phyloP scores from a whole-genome alignment of 1,140 invertebrate genomes.

The Diachasmimorpha longicaudata region DNA sequence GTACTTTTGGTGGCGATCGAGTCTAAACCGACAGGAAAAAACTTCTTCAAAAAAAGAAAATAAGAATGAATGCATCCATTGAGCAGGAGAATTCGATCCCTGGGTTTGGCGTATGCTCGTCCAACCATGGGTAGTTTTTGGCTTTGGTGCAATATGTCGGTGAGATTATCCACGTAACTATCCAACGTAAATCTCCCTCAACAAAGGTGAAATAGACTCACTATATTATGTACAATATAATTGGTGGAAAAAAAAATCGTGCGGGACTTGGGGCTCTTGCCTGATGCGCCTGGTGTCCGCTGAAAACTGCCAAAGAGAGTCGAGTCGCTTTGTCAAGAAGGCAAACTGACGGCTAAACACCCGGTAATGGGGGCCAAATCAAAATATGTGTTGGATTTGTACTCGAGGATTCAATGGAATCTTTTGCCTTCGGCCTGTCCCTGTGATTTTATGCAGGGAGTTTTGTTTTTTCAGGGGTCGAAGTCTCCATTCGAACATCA shows the following conservation, averaged over 20 bases:
- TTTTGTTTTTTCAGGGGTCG: background rate
- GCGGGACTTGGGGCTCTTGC: background rate
- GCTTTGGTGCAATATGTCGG: conserved; percentile 55
- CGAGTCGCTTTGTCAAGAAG: conserved; percentile 62
- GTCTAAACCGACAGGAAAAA: conserved; percentile 8
- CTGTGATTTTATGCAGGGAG: background rate
- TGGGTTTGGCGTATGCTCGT: conserved; percentile 42
- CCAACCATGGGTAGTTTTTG: conserved; percentile 45
- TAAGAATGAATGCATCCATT: background rate
- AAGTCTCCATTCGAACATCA: background rate
- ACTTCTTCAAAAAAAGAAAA: background rate
- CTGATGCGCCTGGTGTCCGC: background rate
- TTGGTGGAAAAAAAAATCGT: background rate
- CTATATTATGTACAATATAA: conserved; percentile 4
- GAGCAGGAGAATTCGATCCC: conserved; percentile 29
- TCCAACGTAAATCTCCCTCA: conserved; percentile 32
- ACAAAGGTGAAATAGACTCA: conserved; percentile 17
- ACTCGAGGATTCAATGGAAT: background rate
- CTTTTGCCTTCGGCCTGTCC: background rate
- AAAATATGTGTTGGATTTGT: conserved; percentile 43
- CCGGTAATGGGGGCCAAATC: conserved; percentile 55
- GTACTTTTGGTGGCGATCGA: conserved; percentile 9
- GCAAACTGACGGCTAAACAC: conserved; percentile 56
- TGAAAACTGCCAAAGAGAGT: conserved; percentile 36
- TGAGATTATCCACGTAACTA: conserved; percentile 59